Evolutionary conservation across 2,888 invertebrate species (phyloP).

Genomic region (Protophormia terraenovae): DNA sequence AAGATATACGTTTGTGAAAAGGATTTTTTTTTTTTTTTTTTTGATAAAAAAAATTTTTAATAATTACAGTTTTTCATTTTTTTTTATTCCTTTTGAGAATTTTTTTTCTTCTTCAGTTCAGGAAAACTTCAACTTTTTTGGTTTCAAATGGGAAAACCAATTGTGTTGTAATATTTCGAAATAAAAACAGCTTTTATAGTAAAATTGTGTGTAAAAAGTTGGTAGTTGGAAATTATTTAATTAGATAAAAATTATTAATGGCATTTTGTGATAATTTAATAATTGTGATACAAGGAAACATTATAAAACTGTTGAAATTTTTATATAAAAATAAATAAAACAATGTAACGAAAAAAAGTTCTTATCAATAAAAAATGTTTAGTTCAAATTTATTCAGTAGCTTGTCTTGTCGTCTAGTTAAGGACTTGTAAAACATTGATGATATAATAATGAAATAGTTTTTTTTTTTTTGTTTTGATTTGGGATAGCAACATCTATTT

Average conservation of each 20-base stretch:
- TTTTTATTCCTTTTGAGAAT: too few species aligned
- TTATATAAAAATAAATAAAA: too few species aligned
- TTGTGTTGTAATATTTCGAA: neutral
- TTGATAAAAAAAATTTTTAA: too few species aligned
- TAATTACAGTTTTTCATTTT: conserved; percentile 9
- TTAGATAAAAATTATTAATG: conserved; percentile 15
- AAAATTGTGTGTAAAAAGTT: neutral
- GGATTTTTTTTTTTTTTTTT: neutral
- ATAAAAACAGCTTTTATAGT: neutral
- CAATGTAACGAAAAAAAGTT: too few species aligned
- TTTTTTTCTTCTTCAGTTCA: neutral
- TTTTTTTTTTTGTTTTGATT: too few species aligned
- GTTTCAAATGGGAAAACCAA: neutral
- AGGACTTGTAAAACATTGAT: too few species aligned
- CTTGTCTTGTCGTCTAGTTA: too few species aligned
- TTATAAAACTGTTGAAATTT: too few species aligned
- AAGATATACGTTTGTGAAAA: neutral
- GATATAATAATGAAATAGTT: too few species aligned
- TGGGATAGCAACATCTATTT: neutral
- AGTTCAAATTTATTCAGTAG: too few species aligned
- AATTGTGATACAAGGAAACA: neutral
- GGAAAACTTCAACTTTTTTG: conserved; percentile 27
- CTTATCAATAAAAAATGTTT: too few species aligned
- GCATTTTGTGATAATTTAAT: neutral
- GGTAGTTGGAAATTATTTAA: neutral